Conservation (phyloP, 2,113 vertebrate species). For the Pachyramphus minor region DNA sequence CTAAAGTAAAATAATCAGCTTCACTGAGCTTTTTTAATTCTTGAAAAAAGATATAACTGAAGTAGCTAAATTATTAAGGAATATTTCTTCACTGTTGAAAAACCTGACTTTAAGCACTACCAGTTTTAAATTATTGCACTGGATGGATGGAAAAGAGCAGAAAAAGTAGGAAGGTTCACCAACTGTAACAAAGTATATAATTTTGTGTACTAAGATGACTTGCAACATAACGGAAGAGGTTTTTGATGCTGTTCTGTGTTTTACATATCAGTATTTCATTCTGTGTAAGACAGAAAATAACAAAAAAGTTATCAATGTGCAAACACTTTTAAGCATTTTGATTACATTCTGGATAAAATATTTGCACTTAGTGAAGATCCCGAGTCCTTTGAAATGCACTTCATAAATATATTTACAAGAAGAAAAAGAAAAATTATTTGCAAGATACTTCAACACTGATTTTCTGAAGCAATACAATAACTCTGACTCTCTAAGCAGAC, state of each 20-base stretch:
- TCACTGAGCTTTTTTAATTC: neutral
- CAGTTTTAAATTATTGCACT: neutral
- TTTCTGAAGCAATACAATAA: neutral
- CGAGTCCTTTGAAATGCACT: neutral
- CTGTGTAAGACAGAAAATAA: neutral
- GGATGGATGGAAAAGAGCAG: neutral
- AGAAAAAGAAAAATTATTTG: neutral
- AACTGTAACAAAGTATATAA: neutral
- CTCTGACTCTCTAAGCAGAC: neutral
- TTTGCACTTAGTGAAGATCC: neutral
- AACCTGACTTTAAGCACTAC: neutral
- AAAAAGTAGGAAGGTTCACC: neutral
- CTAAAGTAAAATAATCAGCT: neutral
- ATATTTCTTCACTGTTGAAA: neutral
- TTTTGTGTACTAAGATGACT: neutral
- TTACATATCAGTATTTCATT: neutral
- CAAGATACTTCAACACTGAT: neutral
- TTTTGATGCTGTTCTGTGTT: neutral
- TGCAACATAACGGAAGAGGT: neutral
- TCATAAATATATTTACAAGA: neutral
- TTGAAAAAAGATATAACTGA: neutral
- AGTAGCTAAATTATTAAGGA: neutral
- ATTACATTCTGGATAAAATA: neutral
- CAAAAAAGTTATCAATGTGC: neutral
- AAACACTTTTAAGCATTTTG: neutral